A percentile compares a stretch with the other conserved stretches of the same genome.
These are phyloP conservation scores for Xylota sylvarum DNA, from an alignment of 2,888 invertebrate genomes.

Conservation along the genomic window DNA sequence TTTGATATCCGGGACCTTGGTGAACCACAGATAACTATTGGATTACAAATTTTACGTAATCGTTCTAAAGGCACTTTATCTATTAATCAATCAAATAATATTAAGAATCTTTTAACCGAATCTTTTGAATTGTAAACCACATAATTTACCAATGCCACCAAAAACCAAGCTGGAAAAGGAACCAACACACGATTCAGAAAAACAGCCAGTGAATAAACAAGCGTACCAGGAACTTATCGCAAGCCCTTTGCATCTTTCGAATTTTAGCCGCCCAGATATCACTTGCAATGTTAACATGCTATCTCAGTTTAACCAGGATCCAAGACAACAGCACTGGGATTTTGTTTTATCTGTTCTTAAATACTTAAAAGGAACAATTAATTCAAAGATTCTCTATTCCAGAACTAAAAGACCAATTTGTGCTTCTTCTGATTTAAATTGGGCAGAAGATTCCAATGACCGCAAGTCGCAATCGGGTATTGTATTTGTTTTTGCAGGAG, in stretches of 20 bases:
- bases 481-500: too few relatives aligned
- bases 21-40: not conserved
- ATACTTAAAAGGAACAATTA: too few relatives aligned
- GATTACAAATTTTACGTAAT: not conserved
- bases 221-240: conserved; percentile 13
- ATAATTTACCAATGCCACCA: conserved; percentile 3
- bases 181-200: too few relatives aligned
- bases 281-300: too few relatives aligned
- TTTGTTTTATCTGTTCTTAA: not conserved
- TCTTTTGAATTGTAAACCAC: conserved; percentile 16
- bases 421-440: too few relatives aligned
- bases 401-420: not conserved
- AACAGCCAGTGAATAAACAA: conserved; percentile 1
- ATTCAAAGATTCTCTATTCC: not conserved
- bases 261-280: conserved; percentile 4
- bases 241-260: conserved; percentile 28
- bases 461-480: too few relatives aligned
- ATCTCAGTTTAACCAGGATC: conserved; percentile 21
- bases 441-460: too few relatives aligned
- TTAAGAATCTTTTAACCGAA: not conserved
- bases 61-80: not conserved
- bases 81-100: too few relatives aligned
- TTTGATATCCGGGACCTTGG: too few relatives aligned
- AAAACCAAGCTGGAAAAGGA: conserved; percentile 4
- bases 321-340: conserved; percentile 1